These are phyloP conservation scores for Drosophila gaucha DNA, from an alignment of 2,888 invertebrate genomes.

Conservation along the genomic window DNA sequence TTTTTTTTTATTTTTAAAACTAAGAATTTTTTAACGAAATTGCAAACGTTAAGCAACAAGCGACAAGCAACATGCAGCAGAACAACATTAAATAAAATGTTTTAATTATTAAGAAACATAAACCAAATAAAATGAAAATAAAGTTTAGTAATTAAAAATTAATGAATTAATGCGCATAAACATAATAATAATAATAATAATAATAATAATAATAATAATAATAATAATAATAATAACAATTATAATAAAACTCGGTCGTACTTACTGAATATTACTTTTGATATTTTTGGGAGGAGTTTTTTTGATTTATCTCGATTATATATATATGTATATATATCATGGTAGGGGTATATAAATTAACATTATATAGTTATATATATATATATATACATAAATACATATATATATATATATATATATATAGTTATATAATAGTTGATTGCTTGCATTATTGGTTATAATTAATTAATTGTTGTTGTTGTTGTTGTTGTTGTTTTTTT, in stretches of 20 bases:
- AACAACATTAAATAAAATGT: not conserved
- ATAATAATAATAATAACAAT: constrained; percentile 37
- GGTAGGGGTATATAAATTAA: constrained; percentile 42
- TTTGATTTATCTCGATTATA: constrained; percentile 26
- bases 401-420: constrained; percentile 32
- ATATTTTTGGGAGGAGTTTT: constrained; percentile 50
- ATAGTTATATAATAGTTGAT: constrained; percentile 46
- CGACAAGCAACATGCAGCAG: constrained; percentile 23
- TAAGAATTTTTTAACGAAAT: constrained; percentile 12
- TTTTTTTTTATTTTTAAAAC: not conserved
- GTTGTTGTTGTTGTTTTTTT: constrained; percentile 17
- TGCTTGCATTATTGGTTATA: constrained; percentile 47
- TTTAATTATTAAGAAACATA: constrained; percentile 5
- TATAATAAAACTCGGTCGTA: constrained; percentile 54
- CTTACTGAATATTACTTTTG: constrained; percentile 67
- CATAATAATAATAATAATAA: no score
- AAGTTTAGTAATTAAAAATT: constrained; percentile 13
- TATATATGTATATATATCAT: no score
- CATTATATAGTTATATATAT: constrained; percentile 37
- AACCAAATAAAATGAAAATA: not conserved
- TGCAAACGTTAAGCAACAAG: constrained; percentile 18
- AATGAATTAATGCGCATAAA: constrained; percentile 13
- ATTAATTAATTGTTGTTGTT: constrained; percentile 41
- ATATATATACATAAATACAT: constrained; percentile 21
- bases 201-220: constrained; percentile 29